phyloP scores from a whole-genome alignment of 2,888 invertebrate species.

The Drosophila paramelanica region DNA sequence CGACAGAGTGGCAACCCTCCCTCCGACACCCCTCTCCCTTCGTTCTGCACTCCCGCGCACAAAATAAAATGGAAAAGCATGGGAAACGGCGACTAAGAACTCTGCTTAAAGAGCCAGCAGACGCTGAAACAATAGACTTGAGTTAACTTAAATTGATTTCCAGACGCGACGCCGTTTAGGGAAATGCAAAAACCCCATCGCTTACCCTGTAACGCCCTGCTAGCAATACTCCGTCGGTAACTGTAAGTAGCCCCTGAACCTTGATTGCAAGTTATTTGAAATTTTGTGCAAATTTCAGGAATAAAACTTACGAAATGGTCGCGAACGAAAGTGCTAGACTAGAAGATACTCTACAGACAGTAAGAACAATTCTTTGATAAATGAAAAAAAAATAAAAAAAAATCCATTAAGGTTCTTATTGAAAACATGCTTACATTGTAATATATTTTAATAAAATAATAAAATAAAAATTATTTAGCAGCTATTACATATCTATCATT shows the following conservation, averaged over 20 bases:
- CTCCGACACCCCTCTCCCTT: no score
- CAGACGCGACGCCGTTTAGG: conserved; percentile 62
- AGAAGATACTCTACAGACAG: conserved; percentile 7
- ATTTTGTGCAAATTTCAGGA: conserved; percentile 72
- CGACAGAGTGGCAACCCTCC: conserved; percentile 41
- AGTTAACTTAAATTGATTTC: conserved; percentile 82
- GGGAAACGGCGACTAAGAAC: conserved; percentile 1
- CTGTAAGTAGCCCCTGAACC: conserved; percentile 57
- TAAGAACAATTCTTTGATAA: background rate
- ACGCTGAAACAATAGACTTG: conserved; percentile 79
- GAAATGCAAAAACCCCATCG: conserved; percentile 45
- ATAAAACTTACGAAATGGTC: conserved; percentile 25
- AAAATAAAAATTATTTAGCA: no score
- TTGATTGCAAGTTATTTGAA: conserved; percentile 83
- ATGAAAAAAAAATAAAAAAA: no score
- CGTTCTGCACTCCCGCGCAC: background rate
- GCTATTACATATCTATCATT: no score
- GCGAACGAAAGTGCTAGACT: background rate
- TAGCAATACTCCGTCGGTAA: conserved; percentile 17
- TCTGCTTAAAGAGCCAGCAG: conserved; percentile 58
- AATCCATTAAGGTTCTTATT: no score
- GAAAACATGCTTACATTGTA: no score
- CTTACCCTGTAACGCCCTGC: background rate
- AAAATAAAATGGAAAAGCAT: conserved; percentile 12
- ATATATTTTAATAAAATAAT: no score